phyloP scores from a whole-genome alignment of 2,888 invertebrate genomes.

The Horisme vitalbata region DNA sequence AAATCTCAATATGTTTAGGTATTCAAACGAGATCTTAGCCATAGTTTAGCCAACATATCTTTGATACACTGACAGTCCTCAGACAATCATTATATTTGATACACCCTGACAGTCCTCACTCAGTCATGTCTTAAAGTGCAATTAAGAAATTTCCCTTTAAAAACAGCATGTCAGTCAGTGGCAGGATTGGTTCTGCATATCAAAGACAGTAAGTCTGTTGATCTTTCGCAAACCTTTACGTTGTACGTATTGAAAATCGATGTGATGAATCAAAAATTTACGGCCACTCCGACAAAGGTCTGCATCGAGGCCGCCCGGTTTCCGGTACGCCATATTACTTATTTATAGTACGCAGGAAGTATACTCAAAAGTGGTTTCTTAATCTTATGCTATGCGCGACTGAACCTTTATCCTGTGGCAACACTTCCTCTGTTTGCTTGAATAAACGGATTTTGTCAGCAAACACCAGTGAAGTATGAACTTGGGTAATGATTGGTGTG shows the following conservation, averaged over 20 bases:
- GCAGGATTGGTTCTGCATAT: no score
- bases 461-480: conserved; percentile 22
- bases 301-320: conserved; percentile 55
- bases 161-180: no score
- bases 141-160: no score
- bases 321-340: conserved; percentile 66
- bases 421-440: conserved; percentile 57
- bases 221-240: no score
- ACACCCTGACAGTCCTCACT: no score
- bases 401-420: conserved; percentile 56
- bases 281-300: conserved; percentile 31
- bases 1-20: no score
- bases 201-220: no score
- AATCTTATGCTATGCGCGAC: conserved; percentile 65
- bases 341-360: conserved; percentile 70
- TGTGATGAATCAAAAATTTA: conserved; percentile 7
- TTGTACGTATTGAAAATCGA: not conserved
- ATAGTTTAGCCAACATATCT: no score
- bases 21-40: no score
- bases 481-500: conserved; percentile 18
- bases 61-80: no score
- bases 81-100: no score
- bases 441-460: conserved; percentile 38
- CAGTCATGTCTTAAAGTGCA: no score
- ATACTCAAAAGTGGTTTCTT: conserved; percentile 57